phyloP scores from a whole-genome alignment of 2,797 vertebrate genomes.

The Picus viridis region DNA sequence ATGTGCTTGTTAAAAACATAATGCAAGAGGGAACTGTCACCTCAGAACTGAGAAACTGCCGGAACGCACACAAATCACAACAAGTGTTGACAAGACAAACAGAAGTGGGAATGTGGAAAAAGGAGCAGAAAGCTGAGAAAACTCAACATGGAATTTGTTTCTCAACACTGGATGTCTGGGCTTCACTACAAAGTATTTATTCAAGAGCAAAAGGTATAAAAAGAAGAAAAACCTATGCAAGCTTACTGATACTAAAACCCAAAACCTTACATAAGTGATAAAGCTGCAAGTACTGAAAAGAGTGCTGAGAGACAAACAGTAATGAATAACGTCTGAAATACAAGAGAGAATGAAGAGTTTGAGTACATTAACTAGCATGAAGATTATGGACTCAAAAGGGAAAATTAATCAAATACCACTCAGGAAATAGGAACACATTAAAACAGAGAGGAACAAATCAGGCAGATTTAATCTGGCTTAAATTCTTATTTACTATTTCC shows the following conservation, averaged over 20 bases:
- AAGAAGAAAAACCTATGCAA: neutral
- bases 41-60: neutral
- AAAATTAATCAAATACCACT: conserved; percentile 20
- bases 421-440: neutral
- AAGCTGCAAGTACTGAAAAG: neutral
- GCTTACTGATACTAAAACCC: neutral
- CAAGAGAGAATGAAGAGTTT: neutral
- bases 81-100: neutral
- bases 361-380: conserved; percentile 26
- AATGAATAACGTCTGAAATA: neutral
- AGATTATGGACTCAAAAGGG: neutral
- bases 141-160: neutral
- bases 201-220: neutral
- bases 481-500: neutral
- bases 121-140: neutral
- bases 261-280: neutral
- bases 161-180: neutral
- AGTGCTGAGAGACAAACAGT: neutral
- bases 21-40: neutral
- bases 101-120: neutral
- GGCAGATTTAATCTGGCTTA: neutral
- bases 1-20: neutral
- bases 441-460: neutral
- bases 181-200: neutral
- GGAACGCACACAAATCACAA: neutral